Evolutionary conservation across 2,888 invertebrate species (phyloP), one percentile per base, ranked within the genome.

Genomic region (Campoletis raptor): DNA sequence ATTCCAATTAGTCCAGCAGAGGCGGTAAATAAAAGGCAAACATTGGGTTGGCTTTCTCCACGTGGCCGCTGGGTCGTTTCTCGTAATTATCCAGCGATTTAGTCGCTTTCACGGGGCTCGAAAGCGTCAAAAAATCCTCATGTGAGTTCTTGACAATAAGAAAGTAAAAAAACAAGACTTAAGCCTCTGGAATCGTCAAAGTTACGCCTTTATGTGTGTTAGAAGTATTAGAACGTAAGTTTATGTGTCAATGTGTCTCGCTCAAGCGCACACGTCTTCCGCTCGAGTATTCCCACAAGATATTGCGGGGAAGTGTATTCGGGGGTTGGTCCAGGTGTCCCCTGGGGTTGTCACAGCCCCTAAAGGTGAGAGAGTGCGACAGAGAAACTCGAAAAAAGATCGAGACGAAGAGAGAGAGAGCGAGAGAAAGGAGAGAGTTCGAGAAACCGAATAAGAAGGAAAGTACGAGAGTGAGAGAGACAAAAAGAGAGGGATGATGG

Each of bases 301-400:
- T 86, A 81, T 79, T 79, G 54, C 61, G 45, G 5, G 48, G 69
- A 76, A 40, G 81, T 61, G 10, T 67, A 69, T 54, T 79, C 61
- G 74, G 67, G 81, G 81, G 52, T 74, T 76, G 83, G 86, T 88
- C 87, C 91, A 91, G 90, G 89, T 91, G 91, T 76, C 76, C 57
- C n/a, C 40, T 64, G 48, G 61, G 61, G 67, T 64, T 66, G 69
- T 72, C 70, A 54, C 36, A 54, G 36, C 36, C 36, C 30, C 18
- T 30, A 24, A 66, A 57, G 70, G 42, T 37, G 73, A 69, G 66
- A 12, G 69, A 36, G 45, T 24, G 54, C 18, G 37, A 64, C 52
- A 7, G 72, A 73, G 69, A 66, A 40, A 45, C 54, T n/a, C 7
- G 30, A 9, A 36, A 12, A 42, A 52, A 76, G 36, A 8, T 57